phyloP scores from a whole-genome alignment of 1,140 invertebrate genomes.

The Copidosoma floridanum region DNA sequence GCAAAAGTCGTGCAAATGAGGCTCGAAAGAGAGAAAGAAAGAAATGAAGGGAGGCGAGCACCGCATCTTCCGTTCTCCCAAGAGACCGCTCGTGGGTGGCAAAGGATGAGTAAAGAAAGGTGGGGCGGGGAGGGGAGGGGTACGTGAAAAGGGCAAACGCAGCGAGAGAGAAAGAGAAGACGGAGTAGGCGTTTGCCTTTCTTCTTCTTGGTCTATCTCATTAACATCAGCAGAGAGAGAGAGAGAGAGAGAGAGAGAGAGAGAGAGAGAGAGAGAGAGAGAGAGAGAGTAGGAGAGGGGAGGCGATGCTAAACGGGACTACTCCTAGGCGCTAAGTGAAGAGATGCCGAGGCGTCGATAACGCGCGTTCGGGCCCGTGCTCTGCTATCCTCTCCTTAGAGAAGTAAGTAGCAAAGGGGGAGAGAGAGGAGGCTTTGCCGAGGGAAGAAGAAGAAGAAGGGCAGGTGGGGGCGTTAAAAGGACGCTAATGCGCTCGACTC shows the following conservation, averaged over 20 bases:
- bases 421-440: neutral
- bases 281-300: too few species aligned
- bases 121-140: neutral
- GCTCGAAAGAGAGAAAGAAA: too few species aligned
- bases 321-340: slow-evolving; percentile 33
- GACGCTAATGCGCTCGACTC: slow-evolving; percentile 34
- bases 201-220: slow-evolving; percentile 4
- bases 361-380: neutral
- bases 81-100: neutral
- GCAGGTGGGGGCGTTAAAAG: slow-evolving; percentile 24
- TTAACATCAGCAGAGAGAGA: too few species aligned
- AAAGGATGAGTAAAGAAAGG: neutral
- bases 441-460: slow-evolving; percentile 1
- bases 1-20: too few species aligned
- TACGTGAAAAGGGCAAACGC: slow-evolving; percentile 19
- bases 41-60: neutral
- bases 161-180: neutral
- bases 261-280: too few species aligned
- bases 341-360: slow-evolving; percentile 27
- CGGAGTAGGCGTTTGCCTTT: neutral
- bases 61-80: neutral
- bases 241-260: too few species aligned
- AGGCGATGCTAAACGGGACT: slow-evolving; percentile 6
- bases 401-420: too few species aligned
- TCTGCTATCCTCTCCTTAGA: too few species aligned